Conservation (phyloP, 2,888 invertebrate genomes). For the Amiota minor region DNA sequence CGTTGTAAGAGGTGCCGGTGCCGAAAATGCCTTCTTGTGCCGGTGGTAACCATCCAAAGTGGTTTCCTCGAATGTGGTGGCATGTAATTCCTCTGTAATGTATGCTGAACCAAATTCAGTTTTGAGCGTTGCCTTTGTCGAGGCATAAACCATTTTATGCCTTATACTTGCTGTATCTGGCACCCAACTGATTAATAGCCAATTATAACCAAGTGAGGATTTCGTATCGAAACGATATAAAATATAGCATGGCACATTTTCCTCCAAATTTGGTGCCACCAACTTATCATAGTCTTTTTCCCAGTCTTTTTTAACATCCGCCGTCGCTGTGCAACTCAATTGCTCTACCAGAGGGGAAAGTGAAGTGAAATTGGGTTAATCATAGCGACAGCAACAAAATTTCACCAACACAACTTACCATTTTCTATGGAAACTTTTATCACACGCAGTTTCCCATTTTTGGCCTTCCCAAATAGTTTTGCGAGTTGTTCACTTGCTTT, state of each 20-base stretch:
- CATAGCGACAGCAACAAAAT: not conserved
- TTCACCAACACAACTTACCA: constrained; percentile 77
- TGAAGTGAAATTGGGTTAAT: not conserved
- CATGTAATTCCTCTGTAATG: constrained; percentile 95
- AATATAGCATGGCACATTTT: constrained; percentile 91
- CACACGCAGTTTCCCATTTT: constrained; percentile 83
- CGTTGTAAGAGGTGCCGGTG: constrained; percentile 91
- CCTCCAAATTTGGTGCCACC: constrained; percentile 81
- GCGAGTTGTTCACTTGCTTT: constrained; percentile 88
- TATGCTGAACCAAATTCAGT: constrained; percentile 95
- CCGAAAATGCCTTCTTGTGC: constrained; percentile 83
- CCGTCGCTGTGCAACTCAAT: constrained; percentile 79
- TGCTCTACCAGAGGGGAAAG: constrained; percentile 78
- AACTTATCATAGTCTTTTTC: constrained; percentile 88
- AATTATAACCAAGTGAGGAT: constrained; percentile 88
- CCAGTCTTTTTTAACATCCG: constrained; percentile 83
- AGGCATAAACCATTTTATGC: constrained; percentile 96
- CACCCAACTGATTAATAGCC: constrained; percentile 95
- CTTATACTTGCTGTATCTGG: constrained; percentile 93
- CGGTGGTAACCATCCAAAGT: constrained; percentile 86
- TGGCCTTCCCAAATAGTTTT: constrained; percentile 86
- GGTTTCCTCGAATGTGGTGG: constrained; percentile 87
- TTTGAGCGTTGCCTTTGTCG: constrained; percentile 97
- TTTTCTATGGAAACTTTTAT: constrained; percentile 90
- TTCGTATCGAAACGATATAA: constrained; percentile 87